Evolutionary conservation across 2,888 invertebrate genomes (phyloP), one percentile per base, ranked within the genome.

Genomic region (Rhopalosiphum nymphaeae): DNA sequence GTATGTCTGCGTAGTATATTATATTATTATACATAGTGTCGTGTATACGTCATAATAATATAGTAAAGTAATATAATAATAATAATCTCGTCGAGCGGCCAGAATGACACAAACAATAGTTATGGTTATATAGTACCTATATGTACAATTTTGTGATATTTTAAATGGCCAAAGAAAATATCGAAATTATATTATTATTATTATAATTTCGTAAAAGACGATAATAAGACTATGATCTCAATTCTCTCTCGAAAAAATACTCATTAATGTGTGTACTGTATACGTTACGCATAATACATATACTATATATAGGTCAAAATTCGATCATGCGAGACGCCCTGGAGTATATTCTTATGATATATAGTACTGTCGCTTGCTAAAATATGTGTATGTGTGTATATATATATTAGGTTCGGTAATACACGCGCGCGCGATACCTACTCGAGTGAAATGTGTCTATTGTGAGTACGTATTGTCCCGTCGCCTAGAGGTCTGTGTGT

Each of bases 361-460:
- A 78, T 36, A 78, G 36, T 78, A 78, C 78, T 78, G 78, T 78
- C 36, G 36, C 21, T 78, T 36, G 78, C 78, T 78, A 42, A 78
- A 78, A 78, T 78, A 36, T 78, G 36, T 78, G 21, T 78, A 78
- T 36, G 21, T 36, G 36, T 36, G 11, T 29, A 10, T n/a, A 36
- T 78, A 7, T 78, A 36, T 36, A 78, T 78, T 78, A 36, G 78
- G 78, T 78, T 13, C 36, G 21, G 9, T 21, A 78, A 21, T 36
- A 36, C 78, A 42, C 26, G 26, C 78, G 78, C 78, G 49, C 25
- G 53, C 25, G 26, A 53, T 26, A 91, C 78, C 78, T 78, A 78
- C 91, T 91, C 91, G 49, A 78, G 78, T 91, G 36, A 84, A 91
- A 78, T 78, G 49, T 42, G 89, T 89, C 89, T 57, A 44, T 56